Base-by-base conservation (phyloP, 2,888 invertebrate genomes). In the Drepana falcataria region DNA sequence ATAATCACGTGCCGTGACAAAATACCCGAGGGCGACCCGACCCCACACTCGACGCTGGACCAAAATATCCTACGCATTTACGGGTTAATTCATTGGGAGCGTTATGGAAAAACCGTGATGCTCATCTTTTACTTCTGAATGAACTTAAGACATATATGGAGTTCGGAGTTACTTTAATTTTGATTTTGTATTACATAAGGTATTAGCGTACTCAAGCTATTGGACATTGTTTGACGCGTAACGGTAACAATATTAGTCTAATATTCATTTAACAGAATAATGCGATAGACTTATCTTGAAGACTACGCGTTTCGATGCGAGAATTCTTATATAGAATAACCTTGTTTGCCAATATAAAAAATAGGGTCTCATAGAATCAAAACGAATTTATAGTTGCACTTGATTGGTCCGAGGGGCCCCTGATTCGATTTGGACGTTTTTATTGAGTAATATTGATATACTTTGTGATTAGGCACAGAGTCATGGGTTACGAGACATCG, bases 401-500 rank as follows among this genome's bases (percentile, higher is more conserved):
- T 80, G 80, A 84, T 84, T 81, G 84, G 66, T 58, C 70, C 71
- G 78, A 77, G 81, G 84, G 86, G 87, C 66, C 63, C 55, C 70
- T 85, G 85, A 88, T 86, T 86, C 75, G 73, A 86, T 87, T 87
- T 85, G 76, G 84, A 84, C 83, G 60, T 83, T 82, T 87, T 86
- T 84, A 88, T 88, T 87, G 84, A 77, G 75, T 77, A 82, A 79
- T 85, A 85, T 85, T 84, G 83, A 85, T 87, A 85, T 75, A 80
- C 78, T 79, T 81, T 81, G 71, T 83, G 81, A 85, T 83, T 83
- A 81, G 76, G 73, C 64, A 69, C 70, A 63, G 71, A 78, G 79
- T 78, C 73, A 75, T 63, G 73, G 75, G 70, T 72, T 67, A 68
- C 67, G 57, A 66, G 63, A 77, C 40, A 34, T 34, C 34, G 35